Percentiles rank a stretch among this genome's conserved stretches.
Evolutionary conservation across 2,113 vertebrate genomes (phyloP).

Genomic region (Blennius ocellaris): DNA sequence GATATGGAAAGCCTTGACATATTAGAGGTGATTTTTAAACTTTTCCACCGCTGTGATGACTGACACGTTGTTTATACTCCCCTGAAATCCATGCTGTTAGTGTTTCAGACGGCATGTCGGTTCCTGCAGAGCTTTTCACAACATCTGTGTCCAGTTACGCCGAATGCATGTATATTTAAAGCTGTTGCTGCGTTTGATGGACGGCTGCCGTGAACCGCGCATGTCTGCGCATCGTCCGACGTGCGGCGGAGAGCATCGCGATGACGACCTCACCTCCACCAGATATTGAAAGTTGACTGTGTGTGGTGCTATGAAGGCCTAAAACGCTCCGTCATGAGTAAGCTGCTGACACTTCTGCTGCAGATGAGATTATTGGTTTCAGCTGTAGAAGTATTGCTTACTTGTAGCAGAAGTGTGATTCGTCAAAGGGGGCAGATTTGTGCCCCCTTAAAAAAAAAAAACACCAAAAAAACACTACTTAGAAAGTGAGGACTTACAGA

Average conservation of each 20-base stretch:
- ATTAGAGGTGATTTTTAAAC: conserved; percentile 40
- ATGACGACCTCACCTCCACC: conserved; percentile 44
- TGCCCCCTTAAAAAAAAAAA: neutral
- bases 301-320: conserved; percentile 40
- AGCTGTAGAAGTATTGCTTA: conserved; percentile 61
- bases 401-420: conserved; percentile 22
- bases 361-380: conserved; percentile 74
- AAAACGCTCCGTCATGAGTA: conserved; percentile 62
- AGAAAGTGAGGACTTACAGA: too few relatives aligned
- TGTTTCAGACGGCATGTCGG: conserved; percentile 61
- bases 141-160: conserved; percentile 71
- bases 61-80: conserved; percentile 65
- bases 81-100: conserved; percentile 46
- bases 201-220: conserved; percentile 55
- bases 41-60: conserved; percentile 42
- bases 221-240: conserved; percentile 53
- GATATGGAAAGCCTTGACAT: conserved; percentile 29
- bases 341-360: conserved; percentile 53
- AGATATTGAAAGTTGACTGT: conserved; percentile 35
- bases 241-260: conserved; percentile 45
- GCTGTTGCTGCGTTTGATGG: conserved; percentile 43
- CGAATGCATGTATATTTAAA: conserved; percentile 47
- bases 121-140: conserved; percentile 38
- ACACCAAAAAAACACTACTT: too few relatives aligned
- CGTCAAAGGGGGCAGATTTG: conserved; percentile 38